These are phyloP conservation scores for Nycticryphes semicollaris DNA, from an alignment of 2,113 vertebrate genomes.

Conservation along the genomic window DNA sequence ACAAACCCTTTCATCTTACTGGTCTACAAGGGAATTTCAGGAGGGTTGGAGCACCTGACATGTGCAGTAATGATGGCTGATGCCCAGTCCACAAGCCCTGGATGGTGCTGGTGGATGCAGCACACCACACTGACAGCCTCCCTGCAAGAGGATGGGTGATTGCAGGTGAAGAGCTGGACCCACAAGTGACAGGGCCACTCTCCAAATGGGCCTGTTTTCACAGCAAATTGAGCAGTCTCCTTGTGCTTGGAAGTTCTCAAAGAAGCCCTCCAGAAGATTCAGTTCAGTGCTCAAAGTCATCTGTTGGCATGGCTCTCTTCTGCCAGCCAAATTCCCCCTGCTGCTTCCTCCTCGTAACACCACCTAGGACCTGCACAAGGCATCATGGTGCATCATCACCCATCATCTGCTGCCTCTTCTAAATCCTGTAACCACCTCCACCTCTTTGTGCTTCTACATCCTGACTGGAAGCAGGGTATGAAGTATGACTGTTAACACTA, in stretches of 20 bases:
- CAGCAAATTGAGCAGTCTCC: not conserved
- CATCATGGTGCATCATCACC: not conserved
- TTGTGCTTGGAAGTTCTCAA: not conserved
- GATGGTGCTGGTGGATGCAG: not conserved
- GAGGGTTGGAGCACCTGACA: not conserved
- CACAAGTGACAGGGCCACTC: rapidly evolving
- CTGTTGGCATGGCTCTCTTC: not conserved
- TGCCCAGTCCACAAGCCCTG: not conserved
- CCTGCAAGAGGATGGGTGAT: not conserved
- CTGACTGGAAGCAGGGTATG: not conserved
- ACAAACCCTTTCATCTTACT: not conserved
- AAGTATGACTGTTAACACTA: not conserved
- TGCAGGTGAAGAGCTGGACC: not conserved
- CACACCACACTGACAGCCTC: not conserved
- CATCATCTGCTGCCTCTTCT: not conserved
- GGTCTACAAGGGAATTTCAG: not conserved
- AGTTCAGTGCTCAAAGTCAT: not conserved
- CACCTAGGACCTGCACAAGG: not conserved
- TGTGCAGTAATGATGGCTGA: not conserved
- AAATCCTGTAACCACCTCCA: not conserved
- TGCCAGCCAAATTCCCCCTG: not conserved
- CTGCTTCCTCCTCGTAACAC: not conserved
- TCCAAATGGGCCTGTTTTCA: not conserved
- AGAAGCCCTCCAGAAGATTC: not conserved
- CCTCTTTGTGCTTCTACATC: not conserved